Evolutionary conservation across 2,888 invertebrate species (phyloP), one percentile per base, ranked within the genome.

Genomic region (Phoronis australis): DNA sequence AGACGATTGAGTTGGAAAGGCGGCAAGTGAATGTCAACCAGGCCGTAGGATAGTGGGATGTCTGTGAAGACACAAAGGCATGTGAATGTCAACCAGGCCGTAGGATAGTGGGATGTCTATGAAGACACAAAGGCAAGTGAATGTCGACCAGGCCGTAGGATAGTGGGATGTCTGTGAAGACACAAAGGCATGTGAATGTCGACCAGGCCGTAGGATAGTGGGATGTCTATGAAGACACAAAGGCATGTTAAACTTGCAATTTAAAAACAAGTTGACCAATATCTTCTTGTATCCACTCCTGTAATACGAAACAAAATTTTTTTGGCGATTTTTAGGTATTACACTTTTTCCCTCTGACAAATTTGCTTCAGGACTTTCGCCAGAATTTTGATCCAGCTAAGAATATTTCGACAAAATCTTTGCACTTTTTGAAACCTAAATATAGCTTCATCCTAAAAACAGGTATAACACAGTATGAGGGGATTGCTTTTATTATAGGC

Each of bases 171-270:
- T 96, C 95, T 70, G 86, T 18, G 57, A 56, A 12, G n/a, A 37
- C 38, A 57, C 15, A 48, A 15, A 41, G 3, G 6, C 37, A 39
- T 9, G 9, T 39, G n/a, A n/a, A n/a, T n/a, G n/a, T n/a, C n/a
- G n/a, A n/a, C n/a, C n/a, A n/a, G n/a, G n/a, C 95, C 95, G 96
- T 66, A 85, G 84, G 51, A 96, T 89, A 72, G 92, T 89, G 2
- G 91, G 83, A 2, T 86, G 83, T 80, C 94, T 95, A 53, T 90
- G 77, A 49, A 82, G 82, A 53, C 80, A 80, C 21, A 82, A 79
- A 42, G 83, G 83, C 72, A 91, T 88, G 44, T 85, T 83, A 21
- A 91, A n/a, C n/a, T n/a, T n/a, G n/a, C n/a, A n/a, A n/a, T n/a
- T n/a, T n/a, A n/a, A n/a, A n/a, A n/a, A n/a, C n/a, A n/a, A n/a